Percentiles rank a stretch among this genome's conserved stretches.
Evolutionary conservation across 2,113 vertebrate species (phyloP).

Genomic region (Pseudonaja textilis): DNA sequence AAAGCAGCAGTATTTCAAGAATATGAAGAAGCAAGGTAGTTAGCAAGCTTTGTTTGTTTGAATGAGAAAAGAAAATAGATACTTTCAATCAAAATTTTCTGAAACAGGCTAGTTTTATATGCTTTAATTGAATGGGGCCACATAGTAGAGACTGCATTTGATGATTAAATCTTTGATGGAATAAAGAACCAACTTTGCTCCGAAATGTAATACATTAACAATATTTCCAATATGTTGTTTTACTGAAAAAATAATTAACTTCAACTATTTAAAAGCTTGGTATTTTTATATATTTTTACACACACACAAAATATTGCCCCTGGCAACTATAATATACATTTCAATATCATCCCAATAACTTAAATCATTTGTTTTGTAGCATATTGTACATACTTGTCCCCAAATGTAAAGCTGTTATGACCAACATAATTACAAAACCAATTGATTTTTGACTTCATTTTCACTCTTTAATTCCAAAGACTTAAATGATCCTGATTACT

Average conservation of each 20-base stretch:
- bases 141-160: constrained; percentile 39
- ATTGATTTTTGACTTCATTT: not conserved
- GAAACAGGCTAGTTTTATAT: constrained; percentile 9
- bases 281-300: constrained; percentile 3
- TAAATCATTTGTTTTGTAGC: not conserved
- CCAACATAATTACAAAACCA: not conserved
- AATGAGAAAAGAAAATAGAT: not conserved
- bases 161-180: constrained; percentile 56
- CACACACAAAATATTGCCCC: not conserved
- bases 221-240: constrained; percentile 34
- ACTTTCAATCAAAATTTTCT: constrained; percentile 4
- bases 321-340: constrained; percentile 27
- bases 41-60: not conserved
- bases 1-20: rapidly evolving
- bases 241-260: constrained; percentile 45
- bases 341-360: not conserved
- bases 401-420: not conserved
- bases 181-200: constrained; percentile 52
- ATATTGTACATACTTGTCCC: not conserved
- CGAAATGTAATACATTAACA: constrained; percentile 60
- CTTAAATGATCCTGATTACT: not conserved
- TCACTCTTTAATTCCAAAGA: not conserved
- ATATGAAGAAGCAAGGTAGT: not conserved
- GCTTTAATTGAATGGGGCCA: constrained; percentile 27
- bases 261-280: constrained; percentile 57